Percentiles rank a stretch among this genome's conserved stretches.
These are phyloP conservation scores for Drosophila repleta DNA, from an alignment of 1,140 invertebrate genomes.

Conservation along the genomic window DNA sequence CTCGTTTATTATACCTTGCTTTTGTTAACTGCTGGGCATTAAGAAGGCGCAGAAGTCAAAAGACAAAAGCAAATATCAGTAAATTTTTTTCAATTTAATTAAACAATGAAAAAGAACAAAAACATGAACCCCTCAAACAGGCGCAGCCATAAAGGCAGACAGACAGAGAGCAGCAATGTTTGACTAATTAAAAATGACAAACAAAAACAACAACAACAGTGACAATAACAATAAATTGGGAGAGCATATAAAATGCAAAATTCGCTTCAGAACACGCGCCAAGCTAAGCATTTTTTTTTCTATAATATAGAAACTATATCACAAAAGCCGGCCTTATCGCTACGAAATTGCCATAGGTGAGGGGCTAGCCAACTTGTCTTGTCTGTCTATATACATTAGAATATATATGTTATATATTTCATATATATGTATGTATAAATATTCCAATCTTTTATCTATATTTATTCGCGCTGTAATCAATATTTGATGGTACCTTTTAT, in stretches of 20 bases:
- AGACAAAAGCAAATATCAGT: constrained; percentile 17
- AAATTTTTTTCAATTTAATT: constrained; percentile 73
- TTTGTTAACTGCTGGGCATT: neutral
- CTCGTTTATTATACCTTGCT: too few relatives aligned
- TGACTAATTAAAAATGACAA: constrained; percentile 63
- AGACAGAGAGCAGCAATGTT: constrained; percentile 35
- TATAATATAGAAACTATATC: neutral
- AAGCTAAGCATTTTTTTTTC: neutral
- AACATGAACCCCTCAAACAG: constrained; percentile 25
- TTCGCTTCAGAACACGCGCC: constrained; percentile 28
- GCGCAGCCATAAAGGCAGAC: constrained; percentile 22
- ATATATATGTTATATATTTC: neutral
- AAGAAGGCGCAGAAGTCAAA: constrained; percentile 9
- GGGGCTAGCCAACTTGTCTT: neutral
- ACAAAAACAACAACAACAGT: neutral
- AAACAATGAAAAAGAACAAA: constrained; percentile 65
- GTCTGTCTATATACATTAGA: neutral
- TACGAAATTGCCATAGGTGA: neutral
- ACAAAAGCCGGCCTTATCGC: neutral
- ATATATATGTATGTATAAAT: neutral
- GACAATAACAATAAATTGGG: constrained; percentile 1
- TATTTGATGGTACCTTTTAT: neutral
- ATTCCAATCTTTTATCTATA: constrained; percentile 5
- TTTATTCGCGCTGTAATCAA: neutral
- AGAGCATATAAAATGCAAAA: constrained; percentile 49